Base-by-base conservation (phyloP, 2,888 invertebrate genomes). In the Eubasilissa splendida region DNA sequence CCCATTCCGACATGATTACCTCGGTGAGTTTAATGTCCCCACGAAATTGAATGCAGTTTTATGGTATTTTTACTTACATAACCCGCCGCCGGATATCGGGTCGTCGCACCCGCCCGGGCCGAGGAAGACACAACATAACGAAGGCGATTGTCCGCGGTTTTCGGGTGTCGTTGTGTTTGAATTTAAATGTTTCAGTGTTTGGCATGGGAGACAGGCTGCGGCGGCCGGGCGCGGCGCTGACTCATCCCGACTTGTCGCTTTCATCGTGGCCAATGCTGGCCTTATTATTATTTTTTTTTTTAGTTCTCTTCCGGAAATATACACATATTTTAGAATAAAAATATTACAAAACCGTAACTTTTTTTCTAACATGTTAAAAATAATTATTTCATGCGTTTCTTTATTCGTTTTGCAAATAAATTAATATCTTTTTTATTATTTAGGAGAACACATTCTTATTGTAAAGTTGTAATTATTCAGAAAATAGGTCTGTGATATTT, bases 31-130 rank as follows among this genome's bases (percentile, higher is more conserved):
- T 11, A 33, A 54, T 11, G 56, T 12, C 42, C 56, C 56, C 42
- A 31, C 58, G 10, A 10, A 52, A 33, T 73, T 73, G 58, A 58
- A 42, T 73, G 71, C 71, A 73, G 60, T 60, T 59, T 59, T 12
- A 52, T 52, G 14, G 74, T 50, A 33, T 22, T 71, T 63, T 74
- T 10, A 22, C 50, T 75, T 75, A 63, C 60, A 31, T 52, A 60
- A 75, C 52, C 60, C 31, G 75, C 50, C 60, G 60, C 60, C 75
- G 60, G 75, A 75, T 63, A 52, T 52, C 60, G 50, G 75, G 75
- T 75, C 60, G 52, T 50, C 31, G 52, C 60, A 7, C 60, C 52
- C 60, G 54, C 33, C 1, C 59, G 11, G 74, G 59, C 11, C 12
- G 52, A 22, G 14, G 74, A 60, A 11, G 60, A 50, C 11, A 4